Percentiles rank a stretch among this genome's conserved stretches.
These are phyloP conservation scores for Argyra leucocephala DNA, from an alignment of 2,888 invertebrate genomes.

Conservation along the genomic window DNA sequence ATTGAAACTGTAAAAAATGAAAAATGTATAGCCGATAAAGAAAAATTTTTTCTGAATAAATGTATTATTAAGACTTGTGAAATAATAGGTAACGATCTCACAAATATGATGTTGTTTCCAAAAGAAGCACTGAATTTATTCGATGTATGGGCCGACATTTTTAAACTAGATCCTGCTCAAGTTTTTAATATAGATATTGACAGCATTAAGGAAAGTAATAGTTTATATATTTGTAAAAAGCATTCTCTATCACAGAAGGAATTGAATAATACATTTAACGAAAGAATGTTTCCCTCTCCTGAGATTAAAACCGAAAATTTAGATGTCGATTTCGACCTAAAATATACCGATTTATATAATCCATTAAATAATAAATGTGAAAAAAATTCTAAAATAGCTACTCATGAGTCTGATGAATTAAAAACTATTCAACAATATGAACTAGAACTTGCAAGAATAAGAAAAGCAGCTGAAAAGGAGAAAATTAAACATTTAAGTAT, in stretches of 20 bases:
- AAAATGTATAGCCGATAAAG: background rate
- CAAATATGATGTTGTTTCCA: background rate
- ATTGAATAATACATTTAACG: background rate
- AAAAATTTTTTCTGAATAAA: background rate
- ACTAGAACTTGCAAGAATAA: background rate
- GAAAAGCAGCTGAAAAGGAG: background rate
- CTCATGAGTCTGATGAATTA: background rate
- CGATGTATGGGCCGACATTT: background rate
- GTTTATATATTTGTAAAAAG: background rate
- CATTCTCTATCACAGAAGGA: background rate
- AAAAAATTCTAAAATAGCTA: background rate
- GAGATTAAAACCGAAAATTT: no score
- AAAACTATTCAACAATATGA: background rate
- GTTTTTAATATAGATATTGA: background rate
- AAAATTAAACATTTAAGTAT: background rate
- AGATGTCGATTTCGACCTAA: no score
- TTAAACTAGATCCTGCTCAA: background rate
- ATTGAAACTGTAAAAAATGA: no score
- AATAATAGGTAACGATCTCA: background rate
- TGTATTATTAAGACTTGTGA: background rate
- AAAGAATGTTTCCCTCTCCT: background rate
- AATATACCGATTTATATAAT: background rate
- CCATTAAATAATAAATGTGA: background rate
- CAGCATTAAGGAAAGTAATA: background rate
- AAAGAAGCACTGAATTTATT: background rate